Conservation (phyloP, 2,113 vertebrate species). For the Aythya baeri region DNA sequence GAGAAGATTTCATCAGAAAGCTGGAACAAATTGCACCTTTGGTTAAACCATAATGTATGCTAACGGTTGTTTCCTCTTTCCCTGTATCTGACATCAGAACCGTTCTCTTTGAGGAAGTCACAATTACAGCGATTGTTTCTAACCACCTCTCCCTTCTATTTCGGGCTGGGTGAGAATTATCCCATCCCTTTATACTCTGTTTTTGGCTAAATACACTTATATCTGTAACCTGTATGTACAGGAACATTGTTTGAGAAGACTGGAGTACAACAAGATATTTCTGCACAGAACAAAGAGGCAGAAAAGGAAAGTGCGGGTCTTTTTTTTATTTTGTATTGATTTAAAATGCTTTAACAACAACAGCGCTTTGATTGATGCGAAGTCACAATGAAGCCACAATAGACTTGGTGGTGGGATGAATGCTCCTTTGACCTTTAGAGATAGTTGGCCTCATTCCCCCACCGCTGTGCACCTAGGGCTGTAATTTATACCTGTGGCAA, state of each 20-base stretch:
- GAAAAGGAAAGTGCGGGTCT: neutral
- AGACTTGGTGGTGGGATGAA: conserved; percentile 16
- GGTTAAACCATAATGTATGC: conserved; percentile 41
- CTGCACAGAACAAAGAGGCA: neutral
- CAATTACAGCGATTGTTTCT: conserved; percentile 23
- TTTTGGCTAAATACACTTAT: neutral
- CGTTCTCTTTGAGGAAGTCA: conserved; percentile 43
- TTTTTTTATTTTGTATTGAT: conserved; percentile 4
- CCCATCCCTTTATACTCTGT: neutral
- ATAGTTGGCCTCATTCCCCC: conserved; percentile 38
- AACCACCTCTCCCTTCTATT: conserved; percentile 37
- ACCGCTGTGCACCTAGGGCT: conserved; percentile 32
- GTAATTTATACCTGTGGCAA: conserved; percentile 57
- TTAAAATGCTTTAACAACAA: conserved; percentile 29
- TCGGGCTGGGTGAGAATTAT: neutral
- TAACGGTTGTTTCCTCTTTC: conserved; percentile 38
- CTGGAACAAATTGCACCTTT: conserved; percentile 58
- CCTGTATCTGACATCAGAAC: conserved; percentile 49
- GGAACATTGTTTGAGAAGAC: neutral
- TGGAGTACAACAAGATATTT: neutral
- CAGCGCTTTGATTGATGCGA: conserved; percentile 46
- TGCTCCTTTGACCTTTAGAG: conserved; percentile 61
- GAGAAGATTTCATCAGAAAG: conserved; percentile 53
- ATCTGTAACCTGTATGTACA: neutral
- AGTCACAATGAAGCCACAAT: conserved; percentile 56